Percentiles rank a stretch among this genome's conserved stretches.
Evolutionary conservation across 1,140 invertebrate genomes (phyloP).

Genomic region (Akabosia matsudoensis): DNA sequence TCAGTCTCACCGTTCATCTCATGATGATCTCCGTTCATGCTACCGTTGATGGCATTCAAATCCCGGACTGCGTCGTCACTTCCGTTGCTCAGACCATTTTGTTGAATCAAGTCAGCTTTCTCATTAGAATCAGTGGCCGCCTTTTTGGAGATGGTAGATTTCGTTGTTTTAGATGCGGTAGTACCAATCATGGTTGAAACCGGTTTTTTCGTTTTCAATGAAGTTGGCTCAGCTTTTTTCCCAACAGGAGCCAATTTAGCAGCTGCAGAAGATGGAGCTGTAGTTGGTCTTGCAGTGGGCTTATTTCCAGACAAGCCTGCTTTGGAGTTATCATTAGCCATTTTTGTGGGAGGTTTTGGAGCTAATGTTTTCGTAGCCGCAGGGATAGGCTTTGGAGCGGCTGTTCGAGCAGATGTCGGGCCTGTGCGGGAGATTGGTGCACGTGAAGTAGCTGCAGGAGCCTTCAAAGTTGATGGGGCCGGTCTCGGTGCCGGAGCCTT

Average conservation of each 20-base stretch:
- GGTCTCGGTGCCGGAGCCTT: not conserved
- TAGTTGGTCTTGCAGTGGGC: not conserved
- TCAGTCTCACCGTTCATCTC: not conserved
- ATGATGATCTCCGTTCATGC: not conserved
- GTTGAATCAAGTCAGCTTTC: not conserved
- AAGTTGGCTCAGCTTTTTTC: not conserved
- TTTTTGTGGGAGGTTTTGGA: not conserved
- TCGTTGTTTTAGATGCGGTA: slow-evolving; percentile 19
- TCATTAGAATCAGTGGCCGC: not conserved
- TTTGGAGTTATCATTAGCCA: not conserved
- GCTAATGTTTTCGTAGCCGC: not conserved
- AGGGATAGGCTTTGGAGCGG: not conserved
- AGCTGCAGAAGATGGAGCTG: not conserved
- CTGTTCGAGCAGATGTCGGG: not conserved
- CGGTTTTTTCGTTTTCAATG: not conserved
- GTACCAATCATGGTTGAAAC: not conserved
- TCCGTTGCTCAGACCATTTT: not conserved
- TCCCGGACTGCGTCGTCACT: not conserved
- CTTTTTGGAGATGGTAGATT: not conserved
- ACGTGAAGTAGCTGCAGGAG: not conserved
- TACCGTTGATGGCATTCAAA: not conserved
- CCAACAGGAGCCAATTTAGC: not conserved
- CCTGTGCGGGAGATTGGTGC: not conserved
- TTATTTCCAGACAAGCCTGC: not conserved
- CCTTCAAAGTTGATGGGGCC: not conserved